Evolutionary conservation across 1,140 invertebrate species (phyloP).

Genomic region (Drosophila funebris): DNA sequence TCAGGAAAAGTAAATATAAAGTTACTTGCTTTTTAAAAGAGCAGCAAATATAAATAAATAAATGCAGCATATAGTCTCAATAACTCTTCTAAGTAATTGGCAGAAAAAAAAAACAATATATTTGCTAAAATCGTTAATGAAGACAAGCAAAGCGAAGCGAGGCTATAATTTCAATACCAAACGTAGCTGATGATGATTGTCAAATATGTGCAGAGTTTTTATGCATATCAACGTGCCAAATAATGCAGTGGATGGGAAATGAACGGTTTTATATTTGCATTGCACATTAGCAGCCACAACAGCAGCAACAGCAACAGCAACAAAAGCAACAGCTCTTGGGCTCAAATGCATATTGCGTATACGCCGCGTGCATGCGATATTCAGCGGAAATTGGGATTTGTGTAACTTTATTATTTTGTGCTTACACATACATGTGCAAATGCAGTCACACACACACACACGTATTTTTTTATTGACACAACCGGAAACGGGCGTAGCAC

Average conservation of each 20-base stretch:
- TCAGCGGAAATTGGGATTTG: constrained; percentile 74
- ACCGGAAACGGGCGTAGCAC: constrained; percentile 18
- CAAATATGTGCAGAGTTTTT: constrained; percentile 27
- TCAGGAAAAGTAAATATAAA: no score
- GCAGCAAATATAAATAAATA: no score
- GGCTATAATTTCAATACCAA: neutral
- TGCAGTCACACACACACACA: neutral
- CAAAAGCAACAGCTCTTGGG: neutral
- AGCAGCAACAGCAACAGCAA: constrained; percentile 14
- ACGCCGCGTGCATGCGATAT: constrained; percentile 60
- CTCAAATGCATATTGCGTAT: constrained; percentile 55
- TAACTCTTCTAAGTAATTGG: no score
- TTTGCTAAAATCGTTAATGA: neutral
- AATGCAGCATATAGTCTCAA: no score
- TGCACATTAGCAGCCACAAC: neutral
- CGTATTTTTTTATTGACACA: constrained; percentile 54
- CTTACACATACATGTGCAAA: no score
- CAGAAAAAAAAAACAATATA: no score
- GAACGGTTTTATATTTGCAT: constrained; percentile 36
- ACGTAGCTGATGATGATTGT: constrained; percentile 12
- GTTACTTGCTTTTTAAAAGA: no score
- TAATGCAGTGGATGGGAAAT: neutral
- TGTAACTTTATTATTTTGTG: constrained; percentile 71
- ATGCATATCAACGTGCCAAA: constrained; percentile 3
- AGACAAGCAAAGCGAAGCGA: neutral